These are phyloP conservation scores for Hirtodrosophila cameraria DNA, from an alignment of 2,888 invertebrate genomes.

Conservation along the genomic window DNA sequence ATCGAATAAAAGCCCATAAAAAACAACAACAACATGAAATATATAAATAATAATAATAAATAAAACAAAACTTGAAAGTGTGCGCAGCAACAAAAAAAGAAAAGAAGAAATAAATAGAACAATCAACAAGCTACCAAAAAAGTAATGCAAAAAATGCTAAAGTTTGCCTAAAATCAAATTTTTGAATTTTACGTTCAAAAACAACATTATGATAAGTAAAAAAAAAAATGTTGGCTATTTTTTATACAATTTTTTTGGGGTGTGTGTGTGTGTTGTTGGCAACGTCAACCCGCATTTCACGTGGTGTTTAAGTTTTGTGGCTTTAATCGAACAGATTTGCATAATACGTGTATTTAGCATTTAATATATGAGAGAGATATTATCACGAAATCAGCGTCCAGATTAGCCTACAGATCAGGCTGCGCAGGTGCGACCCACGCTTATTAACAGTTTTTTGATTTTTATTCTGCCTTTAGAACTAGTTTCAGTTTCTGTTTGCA, in stretches of 20 bases:
- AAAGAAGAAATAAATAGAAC: too few species aligned
- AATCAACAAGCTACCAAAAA: constrained; percentile 1
- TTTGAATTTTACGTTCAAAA: too few species aligned
- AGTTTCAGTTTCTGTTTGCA: constrained; percentile 58
- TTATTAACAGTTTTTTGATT: constrained; percentile 8
- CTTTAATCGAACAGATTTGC: constrained; percentile 19
- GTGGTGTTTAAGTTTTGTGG: not conserved
- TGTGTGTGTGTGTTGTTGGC: constrained; percentile 21
- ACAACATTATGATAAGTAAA: too few species aligned
- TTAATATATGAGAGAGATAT: constrained; percentile 11
- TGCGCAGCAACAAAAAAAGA: constrained; percentile 34
- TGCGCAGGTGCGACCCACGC: constrained; percentile 30
- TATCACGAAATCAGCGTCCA: constrained; percentile 23
- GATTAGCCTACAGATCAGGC: constrained; percentile 7
- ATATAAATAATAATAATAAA: constrained; percentile 1
- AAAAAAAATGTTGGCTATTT: too few species aligned
- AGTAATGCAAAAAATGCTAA: not conserved
- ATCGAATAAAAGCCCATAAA: not conserved
- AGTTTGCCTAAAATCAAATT: too few species aligned
- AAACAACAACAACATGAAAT: constrained; percentile 9
- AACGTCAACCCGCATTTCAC: constrained; percentile 7
- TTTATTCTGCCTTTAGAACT: constrained; percentile 34
- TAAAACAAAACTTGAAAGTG: not conserved
- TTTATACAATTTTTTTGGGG: constrained; percentile 1
- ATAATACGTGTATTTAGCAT: constrained; percentile 18